Percentiles rank a stretch among this genome's conserved stretches.
Evolutionary conservation across 2,113 vertebrate species (phyloP).

Genomic region (Brachirus orientalis): DNA sequence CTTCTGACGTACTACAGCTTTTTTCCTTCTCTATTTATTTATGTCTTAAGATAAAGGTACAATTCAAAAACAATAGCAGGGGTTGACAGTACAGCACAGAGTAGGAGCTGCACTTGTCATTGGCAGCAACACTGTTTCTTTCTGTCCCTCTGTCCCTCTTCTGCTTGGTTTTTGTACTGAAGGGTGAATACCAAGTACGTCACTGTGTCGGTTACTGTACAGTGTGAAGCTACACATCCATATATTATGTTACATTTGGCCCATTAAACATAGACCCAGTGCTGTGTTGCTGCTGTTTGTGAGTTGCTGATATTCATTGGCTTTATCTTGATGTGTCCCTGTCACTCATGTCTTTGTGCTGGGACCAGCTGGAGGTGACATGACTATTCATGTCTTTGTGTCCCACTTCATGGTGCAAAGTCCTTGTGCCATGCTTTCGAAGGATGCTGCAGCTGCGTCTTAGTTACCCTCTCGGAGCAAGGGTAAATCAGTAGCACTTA

Average conservation of each 20-base stretch:
- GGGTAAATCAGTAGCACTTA: conserved; percentile 62
- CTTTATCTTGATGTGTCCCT: conserved; percentile 57
- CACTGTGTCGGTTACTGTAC: background rate
- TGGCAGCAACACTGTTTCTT: conserved; percentile 4
- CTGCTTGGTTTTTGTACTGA: background rate
- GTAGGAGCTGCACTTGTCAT: background rate
- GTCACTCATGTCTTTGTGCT: conserved; percentile 70
- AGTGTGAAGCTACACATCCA: conserved; percentile 3
- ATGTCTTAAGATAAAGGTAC: background rate
- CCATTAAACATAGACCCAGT: conserved; percentile 13
- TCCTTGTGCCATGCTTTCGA: conserved; percentile 68
- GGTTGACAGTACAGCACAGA: background rate
- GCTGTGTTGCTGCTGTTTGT: conserved; percentile 39
- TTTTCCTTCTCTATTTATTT: background rate
- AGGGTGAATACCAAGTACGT: background rate
- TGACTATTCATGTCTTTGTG: conserved; percentile 65
- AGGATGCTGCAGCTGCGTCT: conserved; percentile 70
- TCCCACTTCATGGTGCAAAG: conserved; percentile 76
- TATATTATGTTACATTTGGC: conserved; percentile 28
- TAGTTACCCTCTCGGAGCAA: conserved; percentile 54
- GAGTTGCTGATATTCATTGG: conserved; percentile 23
- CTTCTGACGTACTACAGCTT: background rate
- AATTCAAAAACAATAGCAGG: background rate
- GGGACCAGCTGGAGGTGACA: conserved; percentile 77
- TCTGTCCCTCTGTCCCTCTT: background rate